Conservation (phyloP, 2,888 invertebrate genomes). For the Helleia helle region DNA sequence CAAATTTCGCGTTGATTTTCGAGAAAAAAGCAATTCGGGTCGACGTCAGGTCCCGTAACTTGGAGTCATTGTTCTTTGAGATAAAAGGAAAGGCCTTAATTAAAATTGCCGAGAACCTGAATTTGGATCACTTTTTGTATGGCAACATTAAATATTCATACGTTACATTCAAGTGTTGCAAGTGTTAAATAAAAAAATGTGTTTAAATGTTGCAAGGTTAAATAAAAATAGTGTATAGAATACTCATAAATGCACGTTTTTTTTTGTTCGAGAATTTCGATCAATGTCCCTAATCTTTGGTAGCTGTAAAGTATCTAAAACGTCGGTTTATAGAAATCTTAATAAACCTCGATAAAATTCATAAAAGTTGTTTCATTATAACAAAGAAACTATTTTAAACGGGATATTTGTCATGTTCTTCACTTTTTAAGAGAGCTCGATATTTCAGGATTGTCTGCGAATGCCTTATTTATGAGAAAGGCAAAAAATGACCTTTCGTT, state of each 20-base stretch:
- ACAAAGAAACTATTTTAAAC: no score
- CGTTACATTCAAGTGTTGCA: slow-evolving; percentile 12
- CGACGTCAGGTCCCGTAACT: slow-evolving; percentile 55
- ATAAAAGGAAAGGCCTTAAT: slow-evolving; percentile 53
- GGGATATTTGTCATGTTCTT: neutral
- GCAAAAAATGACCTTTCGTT: no score
- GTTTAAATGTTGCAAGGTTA: no score
- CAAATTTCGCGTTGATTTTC: slow-evolving; percentile 62
- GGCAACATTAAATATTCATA: slow-evolving; percentile 20
- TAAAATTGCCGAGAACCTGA: slow-evolving; percentile 44
- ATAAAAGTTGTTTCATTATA: no score
- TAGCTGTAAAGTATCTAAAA: no score
- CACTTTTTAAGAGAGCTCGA: neutral
- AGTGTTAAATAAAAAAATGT: neutral
- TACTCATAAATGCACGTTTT: no score
- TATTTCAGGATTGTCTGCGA: no score
- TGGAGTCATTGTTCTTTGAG: slow-evolving; percentile 56
- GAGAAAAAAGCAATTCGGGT: slow-evolving; percentile 62
- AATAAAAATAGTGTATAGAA: neutral
- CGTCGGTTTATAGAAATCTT: no score
- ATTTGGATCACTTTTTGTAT: slow-evolving; percentile 27
- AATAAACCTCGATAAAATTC: no score
- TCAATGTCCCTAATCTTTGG: no score
- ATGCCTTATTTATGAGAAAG: no score
- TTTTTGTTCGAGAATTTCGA: no score